Percentiles rank a stretch among this genome's conserved stretches.
Evolutionary conservation across 2,113 vertebrate genomes (phyloP).

Genomic region (Mungos mungo): DNA sequence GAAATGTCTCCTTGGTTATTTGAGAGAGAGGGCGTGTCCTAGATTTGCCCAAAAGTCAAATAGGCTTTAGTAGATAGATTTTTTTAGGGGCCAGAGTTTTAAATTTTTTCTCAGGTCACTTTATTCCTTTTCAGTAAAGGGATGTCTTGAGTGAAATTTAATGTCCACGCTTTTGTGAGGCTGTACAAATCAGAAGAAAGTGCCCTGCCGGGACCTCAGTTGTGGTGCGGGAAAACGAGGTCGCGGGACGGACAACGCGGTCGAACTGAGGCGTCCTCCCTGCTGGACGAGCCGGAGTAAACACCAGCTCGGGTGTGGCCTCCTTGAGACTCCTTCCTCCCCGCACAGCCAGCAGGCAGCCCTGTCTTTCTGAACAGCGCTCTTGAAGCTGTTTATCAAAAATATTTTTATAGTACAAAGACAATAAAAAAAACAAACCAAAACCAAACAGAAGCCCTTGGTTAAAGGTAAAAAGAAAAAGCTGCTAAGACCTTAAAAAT

Average conservation of each 20-base stretch:
- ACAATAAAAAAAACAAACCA: constrained; percentile 68
- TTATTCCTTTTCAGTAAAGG: neutral
- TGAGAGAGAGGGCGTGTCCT: neutral
- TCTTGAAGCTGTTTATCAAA: constrained; percentile 70
- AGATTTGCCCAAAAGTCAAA: neutral
- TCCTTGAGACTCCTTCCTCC: neutral
- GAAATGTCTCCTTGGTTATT: neutral
- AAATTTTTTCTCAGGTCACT: neutral
- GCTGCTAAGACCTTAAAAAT: constrained; percentile 48
- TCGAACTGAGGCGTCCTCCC: neutral
- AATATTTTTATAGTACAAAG: constrained; percentile 73
- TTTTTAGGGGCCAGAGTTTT: neutral
- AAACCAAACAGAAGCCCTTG: constrained; percentile 58
- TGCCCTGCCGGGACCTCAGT: fast-evolving
- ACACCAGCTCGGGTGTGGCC: fast-evolving
- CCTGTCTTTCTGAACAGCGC: constrained; percentile 47
- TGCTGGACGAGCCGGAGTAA: neutral
- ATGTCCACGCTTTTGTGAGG: neutral
- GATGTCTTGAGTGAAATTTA: neutral
- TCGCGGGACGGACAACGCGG: fast-evolving
- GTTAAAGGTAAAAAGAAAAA: constrained; percentile 65
- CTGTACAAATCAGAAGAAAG: neutral
- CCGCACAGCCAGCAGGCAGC: neutral
- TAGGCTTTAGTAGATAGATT: neutral
- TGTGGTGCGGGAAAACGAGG: neutral